A percentile compares a stretch with the other conserved stretches of the same genome.
These are phyloP conservation scores for Peromyscus maniculatus DNA, from an alignment of 2,113 vertebrate genomes.

Conservation along the genomic window DNA sequence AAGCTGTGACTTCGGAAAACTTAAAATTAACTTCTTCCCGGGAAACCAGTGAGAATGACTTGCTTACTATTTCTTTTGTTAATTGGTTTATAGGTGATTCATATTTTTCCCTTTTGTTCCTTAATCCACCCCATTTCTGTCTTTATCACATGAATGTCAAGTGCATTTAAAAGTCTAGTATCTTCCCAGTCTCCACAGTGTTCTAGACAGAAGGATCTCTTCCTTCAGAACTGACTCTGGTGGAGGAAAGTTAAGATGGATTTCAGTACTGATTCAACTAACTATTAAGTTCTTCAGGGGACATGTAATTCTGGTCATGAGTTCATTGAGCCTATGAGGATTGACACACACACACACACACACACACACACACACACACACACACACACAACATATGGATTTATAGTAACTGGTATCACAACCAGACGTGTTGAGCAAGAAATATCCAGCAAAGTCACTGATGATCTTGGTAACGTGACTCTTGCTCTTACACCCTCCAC, in stretches of 20 bases:
- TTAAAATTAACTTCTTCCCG: slow-evolving; percentile 57
- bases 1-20: not conserved
- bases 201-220: not conserved
- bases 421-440: not conserved
- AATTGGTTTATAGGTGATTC: not conserved
- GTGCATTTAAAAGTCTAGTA: not conserved
- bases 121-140: not conserved
- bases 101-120: not conserved
- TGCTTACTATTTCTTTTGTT: slow-evolving; percentile 6
- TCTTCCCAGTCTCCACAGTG: not conserved
- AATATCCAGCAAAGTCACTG: not conserved
- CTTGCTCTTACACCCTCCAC: not conserved
- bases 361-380: too few species aligned
- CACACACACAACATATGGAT: not conserved
- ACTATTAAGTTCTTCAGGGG: not conserved
- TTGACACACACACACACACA: too few species aligned
- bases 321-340: not conserved
- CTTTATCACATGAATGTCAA: not conserved
- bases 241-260: slow-evolving; percentile 23
- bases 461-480: not conserved
- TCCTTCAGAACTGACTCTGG: not conserved
- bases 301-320: not conserved
- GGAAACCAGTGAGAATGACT: not conserved
- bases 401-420: not conserved
- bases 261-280: not conserved